phyloP scores from a whole-genome alignment of 2,888 invertebrate species.

The Tenthredo scrophulariae region DNA sequence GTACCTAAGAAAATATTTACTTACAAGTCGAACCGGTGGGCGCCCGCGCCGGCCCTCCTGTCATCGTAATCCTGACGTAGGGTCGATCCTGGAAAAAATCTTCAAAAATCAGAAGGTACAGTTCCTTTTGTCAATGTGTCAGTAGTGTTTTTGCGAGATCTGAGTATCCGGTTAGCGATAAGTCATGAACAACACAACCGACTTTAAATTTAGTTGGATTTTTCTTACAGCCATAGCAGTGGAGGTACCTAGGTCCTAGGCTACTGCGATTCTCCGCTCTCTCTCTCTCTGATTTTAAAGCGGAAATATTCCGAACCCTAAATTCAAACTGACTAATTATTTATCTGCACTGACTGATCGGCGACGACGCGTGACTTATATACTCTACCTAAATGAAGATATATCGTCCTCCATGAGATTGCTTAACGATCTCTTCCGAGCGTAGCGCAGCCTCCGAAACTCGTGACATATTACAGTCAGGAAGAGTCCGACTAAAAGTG shows the following conservation, averaged over 20 bases:
- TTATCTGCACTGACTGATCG: constrained; percentile 13
- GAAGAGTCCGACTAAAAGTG: not conserved
- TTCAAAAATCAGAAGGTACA: not conserved
- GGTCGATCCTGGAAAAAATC: not conserved
- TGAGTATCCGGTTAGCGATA: not conserved
- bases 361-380: constrained; percentile 63
- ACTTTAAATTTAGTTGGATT: not conserved
- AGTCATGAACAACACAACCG: constrained; percentile 22
- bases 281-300: not conserved
- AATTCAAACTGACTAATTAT: constrained; percentile 21
- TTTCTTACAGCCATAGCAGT: too few species aligned
- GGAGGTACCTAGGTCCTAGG: not conserved
- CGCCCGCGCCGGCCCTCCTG: not conserved
- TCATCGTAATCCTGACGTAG: constrained; percentile 43
- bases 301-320: not conserved
- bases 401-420: constrained; percentile 59
- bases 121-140: constrained; percentile 12
- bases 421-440: not conserved
- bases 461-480: not conserved
- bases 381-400: constrained; percentile 68
- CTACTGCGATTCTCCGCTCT: not conserved
- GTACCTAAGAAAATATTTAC: constrained; percentile 69
- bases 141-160: constrained; percentile 41
- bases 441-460: not conserved
- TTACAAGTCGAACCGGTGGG: constrained; percentile 54